Base-by-base conservation (phyloP, 2,888 invertebrate genomes). In the Smittia aterrima region DNA sequence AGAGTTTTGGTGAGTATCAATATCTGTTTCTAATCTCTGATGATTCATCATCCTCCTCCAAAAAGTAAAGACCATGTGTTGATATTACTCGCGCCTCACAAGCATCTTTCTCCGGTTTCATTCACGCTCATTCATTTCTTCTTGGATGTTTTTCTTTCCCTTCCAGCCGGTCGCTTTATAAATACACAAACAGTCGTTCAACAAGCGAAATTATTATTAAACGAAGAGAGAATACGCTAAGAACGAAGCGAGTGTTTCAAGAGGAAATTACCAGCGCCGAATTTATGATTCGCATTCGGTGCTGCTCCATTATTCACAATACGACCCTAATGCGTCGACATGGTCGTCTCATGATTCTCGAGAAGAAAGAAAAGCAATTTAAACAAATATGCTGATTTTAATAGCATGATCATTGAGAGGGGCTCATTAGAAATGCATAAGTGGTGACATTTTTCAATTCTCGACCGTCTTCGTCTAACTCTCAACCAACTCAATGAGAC, bases 1-100 rank as follows among this genome's bases (percentile, higher is more conserved):
- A 96, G 96, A 93, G 96, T 95, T 80, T 85, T 95, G 90, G 95
- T 95, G 82, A 90, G 92, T 88, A 76, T n/a, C n/a, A 77, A 77
- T 67, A 27, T 64, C 47, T 74, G 40, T 77, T 41, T 58, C 22
- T 58, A 18, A 18, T 58, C 22, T 58, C 18, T 74, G 22, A 13
- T 25, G 40, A 16, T 6, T 47, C 47, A 47, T 6, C 16, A 6
- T 47, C 16, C 11, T 47, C 16, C 47, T 47, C 2, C 16, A 47
- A 38, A 38, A 32, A 27, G 27, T n/a, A 66, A 27, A 66, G 1
- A 40, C 1, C 38, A 40, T 66, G 66, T 25, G 66, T 66, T 47
- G 47, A 16, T n/a, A 3, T 11, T 47, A 47, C 47, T 9, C 32
- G 47, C 47, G 47, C 47, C 16, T n/a, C 47, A 47, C 11, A 47